phyloP scores from a whole-genome alignment of 2,113 vertebrate genomes.

The Tricholaema leucomelas region DNA sequence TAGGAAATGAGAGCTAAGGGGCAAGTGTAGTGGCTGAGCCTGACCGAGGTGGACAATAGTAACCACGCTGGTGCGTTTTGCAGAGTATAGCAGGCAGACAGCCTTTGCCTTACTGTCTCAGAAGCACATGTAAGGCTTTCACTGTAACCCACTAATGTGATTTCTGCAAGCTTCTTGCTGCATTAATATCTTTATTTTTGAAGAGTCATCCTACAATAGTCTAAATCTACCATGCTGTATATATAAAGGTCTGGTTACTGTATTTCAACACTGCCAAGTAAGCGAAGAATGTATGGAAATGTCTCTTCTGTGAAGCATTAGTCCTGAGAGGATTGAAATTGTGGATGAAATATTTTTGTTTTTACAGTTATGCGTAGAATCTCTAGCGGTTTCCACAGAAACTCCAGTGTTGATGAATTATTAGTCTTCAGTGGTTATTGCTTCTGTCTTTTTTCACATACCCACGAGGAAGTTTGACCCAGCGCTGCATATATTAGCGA shows the following conservation, averaged over 20 bases:
- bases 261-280: background rate
- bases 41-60: background rate
- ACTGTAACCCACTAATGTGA: accelerated
- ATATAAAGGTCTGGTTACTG: background rate
- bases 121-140: background rate
- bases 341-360: conserved; percentile 26
- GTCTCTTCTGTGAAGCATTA: background rate
- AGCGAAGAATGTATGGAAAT: conserved; percentile 9
- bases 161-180: background rate
- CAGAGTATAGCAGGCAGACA: accelerated
- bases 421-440: background rate
- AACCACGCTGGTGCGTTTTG: accelerated
- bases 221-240: background rate
- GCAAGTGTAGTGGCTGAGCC: background rate
- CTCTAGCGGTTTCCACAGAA: background rate
- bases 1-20: background rate
- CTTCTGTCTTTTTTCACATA: conserved; percentile 8
- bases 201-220: background rate
- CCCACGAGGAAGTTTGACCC: background rate
- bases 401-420: conserved; percentile 21
- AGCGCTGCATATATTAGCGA: background rate
- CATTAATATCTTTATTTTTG: background rate
- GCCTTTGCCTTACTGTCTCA: background rate
- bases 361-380: conserved; percentile 13
- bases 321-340: conserved; percentile 1